phyloP scores from a whole-genome alignment of 2,113 vertebrate species.

The Beaufortia kweichowensis region DNA sequence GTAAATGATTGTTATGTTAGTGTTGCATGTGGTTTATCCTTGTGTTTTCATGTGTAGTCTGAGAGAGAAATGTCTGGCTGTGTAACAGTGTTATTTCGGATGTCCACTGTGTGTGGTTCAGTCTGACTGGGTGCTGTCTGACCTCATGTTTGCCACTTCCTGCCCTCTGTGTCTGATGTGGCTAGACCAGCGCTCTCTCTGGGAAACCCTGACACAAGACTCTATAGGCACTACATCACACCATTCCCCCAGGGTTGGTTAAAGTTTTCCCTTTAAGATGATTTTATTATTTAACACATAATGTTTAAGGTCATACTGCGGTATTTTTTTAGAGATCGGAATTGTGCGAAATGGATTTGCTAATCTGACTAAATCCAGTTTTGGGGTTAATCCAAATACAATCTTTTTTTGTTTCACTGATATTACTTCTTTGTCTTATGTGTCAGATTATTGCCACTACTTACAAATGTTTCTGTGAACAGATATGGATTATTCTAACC shows the following conservation, averaged over 20 bases:
- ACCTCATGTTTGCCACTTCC: slow-evolving; percentile 67
- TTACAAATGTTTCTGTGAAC: neutral
- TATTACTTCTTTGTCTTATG: neutral
- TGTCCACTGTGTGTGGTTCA: slow-evolving; percentile 45
- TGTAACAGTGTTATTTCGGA: neutral
- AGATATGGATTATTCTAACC: neutral
- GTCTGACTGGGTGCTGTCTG: slow-evolving; percentile 64
- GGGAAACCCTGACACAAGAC: slow-evolving; percentile 66
- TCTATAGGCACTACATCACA: neutral
- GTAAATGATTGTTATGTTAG: too few species aligned
- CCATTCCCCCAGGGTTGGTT: neutral
- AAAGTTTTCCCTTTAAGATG: neutral
- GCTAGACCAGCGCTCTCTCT: slow-evolving; percentile 63
- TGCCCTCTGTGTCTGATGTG: slow-evolving; percentile 64
- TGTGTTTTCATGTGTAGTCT: neutral
- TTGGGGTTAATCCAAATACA: neutral
- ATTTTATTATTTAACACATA: neutral
- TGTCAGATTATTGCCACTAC: neutral
- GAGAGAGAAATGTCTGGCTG: neutral
- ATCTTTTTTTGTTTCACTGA: neutral
- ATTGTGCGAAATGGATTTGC: neutral
- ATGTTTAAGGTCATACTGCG: neutral
- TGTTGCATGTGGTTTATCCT: neutral
- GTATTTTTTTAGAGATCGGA: neutral
- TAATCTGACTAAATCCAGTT: neutral